Percentiles rank a stretch among this genome's conserved stretches.
phyloP scores from a whole-genome alignment of 2,888 invertebrate species.

The Danaus chrysippus region DNA sequence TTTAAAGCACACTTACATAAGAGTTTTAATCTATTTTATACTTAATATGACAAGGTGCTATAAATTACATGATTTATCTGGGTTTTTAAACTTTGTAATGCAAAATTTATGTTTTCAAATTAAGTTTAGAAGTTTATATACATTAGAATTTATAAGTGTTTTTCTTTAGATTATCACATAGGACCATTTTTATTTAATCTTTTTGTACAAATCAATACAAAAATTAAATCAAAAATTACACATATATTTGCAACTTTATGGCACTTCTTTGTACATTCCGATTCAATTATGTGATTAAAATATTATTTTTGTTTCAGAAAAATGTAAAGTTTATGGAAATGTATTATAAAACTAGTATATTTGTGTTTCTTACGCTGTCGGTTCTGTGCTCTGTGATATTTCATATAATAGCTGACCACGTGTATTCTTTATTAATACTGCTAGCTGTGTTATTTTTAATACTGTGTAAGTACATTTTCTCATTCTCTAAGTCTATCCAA shows the following conservation, averaged over 20 bases:
- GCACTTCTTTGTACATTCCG: background rate
- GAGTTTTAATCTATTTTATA: background rate
- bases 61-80: too few relatives aligned
- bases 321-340: conserved; percentile 25
- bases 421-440: background rate
- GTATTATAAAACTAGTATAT: conserved; percentile 38
- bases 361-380: background rate
- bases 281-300: background rate
- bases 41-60: too few relatives aligned
- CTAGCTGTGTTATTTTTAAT: background rate
- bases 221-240: too few relatives aligned
- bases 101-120: too few relatives aligned
- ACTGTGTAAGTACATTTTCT: background rate
- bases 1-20: background rate
- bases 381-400: background rate
- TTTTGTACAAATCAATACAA: too few relatives aligned
- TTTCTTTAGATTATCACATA: too few relatives aligned
- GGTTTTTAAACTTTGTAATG: too few relatives aligned
- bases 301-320: conserved; percentile 33
- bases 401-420: background rate
- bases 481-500: background rate
- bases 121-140: too few relatives aligned
- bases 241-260: background rate
- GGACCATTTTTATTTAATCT: too few relatives aligned
- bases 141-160: too few relatives aligned